Conservation (phyloP, 2,113 vertebrate species). For the Recurvirostra avosetta region DNA sequence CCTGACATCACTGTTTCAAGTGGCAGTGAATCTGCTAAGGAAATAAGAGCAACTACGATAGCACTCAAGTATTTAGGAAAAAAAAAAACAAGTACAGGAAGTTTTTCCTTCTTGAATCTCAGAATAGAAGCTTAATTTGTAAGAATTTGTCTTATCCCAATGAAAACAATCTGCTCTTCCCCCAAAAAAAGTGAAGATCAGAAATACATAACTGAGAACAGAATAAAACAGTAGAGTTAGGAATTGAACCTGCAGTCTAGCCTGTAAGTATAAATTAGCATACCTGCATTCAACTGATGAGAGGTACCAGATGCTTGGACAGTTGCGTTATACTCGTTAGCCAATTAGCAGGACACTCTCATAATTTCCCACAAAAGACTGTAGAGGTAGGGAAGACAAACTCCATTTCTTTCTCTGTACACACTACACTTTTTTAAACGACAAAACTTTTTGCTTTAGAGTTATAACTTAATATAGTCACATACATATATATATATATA, state of each 20-base stretch:
- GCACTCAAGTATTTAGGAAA: not conserved
- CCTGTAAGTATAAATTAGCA: not conserved
- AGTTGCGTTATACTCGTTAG: fast-evolving
- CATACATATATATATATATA: not conserved
- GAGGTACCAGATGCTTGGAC: not conserved
- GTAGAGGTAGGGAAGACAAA: not conserved
- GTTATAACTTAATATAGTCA: not conserved
- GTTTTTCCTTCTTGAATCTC: not conserved
- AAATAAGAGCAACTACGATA: not conserved
- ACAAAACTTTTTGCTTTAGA: not conserved
- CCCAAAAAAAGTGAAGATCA: not conserved
- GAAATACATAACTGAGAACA: not conserved
- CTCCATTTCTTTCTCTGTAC: not conserved
- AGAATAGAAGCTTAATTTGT: not conserved
- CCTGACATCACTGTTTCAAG: not conserved
- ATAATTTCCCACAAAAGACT: not conserved
- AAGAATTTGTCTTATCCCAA: not conserved
- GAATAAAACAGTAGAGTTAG: not conserved
- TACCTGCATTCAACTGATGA: not conserved
- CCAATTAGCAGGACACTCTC: not conserved
- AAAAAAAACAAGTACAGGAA: not conserved
- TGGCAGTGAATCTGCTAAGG: not conserved
- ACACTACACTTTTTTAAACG: fast-evolving
- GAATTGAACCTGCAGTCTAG: not conserved
- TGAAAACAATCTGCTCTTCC: not conserved